Evolutionary conservation across 2,113 vertebrate species (phyloP).

Genomic region (Xenotilapia flavipinnis): DNA sequence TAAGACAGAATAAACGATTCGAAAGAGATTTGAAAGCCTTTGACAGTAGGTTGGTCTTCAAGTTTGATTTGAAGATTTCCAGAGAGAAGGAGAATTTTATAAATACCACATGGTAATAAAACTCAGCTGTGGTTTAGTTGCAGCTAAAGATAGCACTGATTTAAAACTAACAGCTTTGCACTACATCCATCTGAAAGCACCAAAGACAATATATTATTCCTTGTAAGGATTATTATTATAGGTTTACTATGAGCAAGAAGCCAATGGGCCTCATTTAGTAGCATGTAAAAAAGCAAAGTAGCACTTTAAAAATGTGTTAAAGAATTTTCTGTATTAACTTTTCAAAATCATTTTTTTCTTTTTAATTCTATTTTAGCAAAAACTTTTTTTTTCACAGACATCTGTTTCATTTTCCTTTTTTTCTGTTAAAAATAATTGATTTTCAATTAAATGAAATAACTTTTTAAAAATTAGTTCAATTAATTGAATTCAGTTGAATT

Average conservation of each 20-base stretch:
- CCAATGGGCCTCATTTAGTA: not conserved
- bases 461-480: not conserved
- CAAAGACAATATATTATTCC: not conserved
- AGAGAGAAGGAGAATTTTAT: not conserved
- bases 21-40: not conserved
- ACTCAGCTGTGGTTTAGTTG: constrained; percentile 7
- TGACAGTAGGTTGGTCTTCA: not conserved
- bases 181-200: not conserved
- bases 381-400: not conserved
- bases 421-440: not conserved
- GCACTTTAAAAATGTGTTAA: not conserved
- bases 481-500: not conserved
- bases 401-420: not conserved
- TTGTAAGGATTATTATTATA: not conserved
- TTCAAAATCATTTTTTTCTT: not conserved
- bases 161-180: not conserved
- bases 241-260: not conserved
- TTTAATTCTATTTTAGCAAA: not conserved
- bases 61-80: not conserved
- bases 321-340: not conserved
- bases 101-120: constrained; percentile 7
- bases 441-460: not conserved
- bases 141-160: not conserved
- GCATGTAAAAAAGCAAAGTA: not conserved
- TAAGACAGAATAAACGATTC: not conserved